Percentiles rank a stretch among this genome's conserved stretches.
Conservation (phyloP, 2,888 invertebrate genomes). For the Mimumesa dahlbomi region DNA sequence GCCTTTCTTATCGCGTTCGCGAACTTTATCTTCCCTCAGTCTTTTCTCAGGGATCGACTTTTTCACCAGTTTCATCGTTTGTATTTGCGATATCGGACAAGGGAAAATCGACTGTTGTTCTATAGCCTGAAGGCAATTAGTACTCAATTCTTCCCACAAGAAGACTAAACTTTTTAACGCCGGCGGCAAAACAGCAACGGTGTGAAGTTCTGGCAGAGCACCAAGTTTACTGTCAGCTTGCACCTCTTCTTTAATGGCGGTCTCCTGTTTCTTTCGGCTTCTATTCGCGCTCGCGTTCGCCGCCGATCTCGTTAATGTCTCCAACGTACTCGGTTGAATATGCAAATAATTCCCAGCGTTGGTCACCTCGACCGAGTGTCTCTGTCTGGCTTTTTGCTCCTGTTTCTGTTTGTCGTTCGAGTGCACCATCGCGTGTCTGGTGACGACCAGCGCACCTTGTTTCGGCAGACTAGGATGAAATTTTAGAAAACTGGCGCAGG, state of each 20-base stretch:
- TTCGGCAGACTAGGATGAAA: constrained; percentile 94
- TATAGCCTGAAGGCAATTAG: constrained; percentile 85
- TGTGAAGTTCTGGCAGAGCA: constrained; percentile 81
- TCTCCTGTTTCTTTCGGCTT: constrained; percentile 82
- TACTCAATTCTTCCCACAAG: constrained; percentile 93
- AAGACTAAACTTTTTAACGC: constrained; percentile 93
- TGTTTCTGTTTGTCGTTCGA: constrained; percentile 80
- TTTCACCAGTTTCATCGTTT: constrained; percentile 64
- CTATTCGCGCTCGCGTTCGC: constrained; percentile 90
- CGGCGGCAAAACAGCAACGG: constrained; percentile 91
- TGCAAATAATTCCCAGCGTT: constrained; percentile 87
- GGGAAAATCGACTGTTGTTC: constrained; percentile 84
- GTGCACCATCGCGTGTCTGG: constrained; percentile 81
- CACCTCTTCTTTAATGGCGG: constrained; percentile 82
- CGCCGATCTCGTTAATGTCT: constrained; percentile 88
- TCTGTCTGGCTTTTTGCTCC: constrained; percentile 85
- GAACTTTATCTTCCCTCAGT: constrained; percentile 78
- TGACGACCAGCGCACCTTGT: constrained; percentile 88
- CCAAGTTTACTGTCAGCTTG: constrained; percentile 73
- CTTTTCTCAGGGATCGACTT: constrained; percentile 66
- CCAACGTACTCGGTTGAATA: constrained; percentile 89
- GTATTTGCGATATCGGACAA: constrained; percentile 81
- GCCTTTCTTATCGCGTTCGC: constrained; percentile 81
- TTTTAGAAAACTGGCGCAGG: constrained; percentile 97
- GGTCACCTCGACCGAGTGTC: constrained; percentile 94